Evolutionary conservation across 2,888 invertebrate genomes (phyloP), one percentile per base, ranked within the genome.

Genomic region (Gryllus longicercus): DNA sequence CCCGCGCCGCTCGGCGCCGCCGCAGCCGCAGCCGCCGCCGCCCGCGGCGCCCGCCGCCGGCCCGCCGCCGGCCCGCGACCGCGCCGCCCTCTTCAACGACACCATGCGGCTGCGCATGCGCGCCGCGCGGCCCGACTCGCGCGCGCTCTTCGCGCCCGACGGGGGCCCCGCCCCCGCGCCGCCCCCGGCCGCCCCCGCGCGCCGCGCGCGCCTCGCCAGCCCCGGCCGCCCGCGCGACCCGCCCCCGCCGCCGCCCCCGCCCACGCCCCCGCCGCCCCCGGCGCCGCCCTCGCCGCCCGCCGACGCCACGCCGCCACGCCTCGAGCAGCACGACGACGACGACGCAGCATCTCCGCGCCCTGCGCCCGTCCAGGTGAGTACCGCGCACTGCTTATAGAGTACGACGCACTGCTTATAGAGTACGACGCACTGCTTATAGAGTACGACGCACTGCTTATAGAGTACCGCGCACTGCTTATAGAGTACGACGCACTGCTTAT

Each of bases 101-200:
- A 95, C 95, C 50, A 96, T 95, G 93, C 93, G 95, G 49, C 88
- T 96, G 84, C 91, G 95, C 83, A 89, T 92, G 79, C 86, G 87
- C 80, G 84, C 85, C 49, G 83, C 83, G 14, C 83, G 86, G 85
- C 89, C 89, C 75, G 91, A 92, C 86, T 89, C 91, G 38, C 90
- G 91, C 85, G 91, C 91, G 86, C 89, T 91, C 82, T 93, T 93
- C 86, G 87, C 89, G 80, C 50, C 76, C 78, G 75, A 78, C 82
- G 11, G 79, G 81, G 82, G 77, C 81, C 50, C 83, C 83, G 50
- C 82, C 83, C 2, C 79, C 84, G 82, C 81, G 79, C 25, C 77
- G 80, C 51, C 79, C 82, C 12, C 79, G 80, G 50, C 79, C 82
- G 12, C 80, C 81, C 51, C 83, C 83, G 11, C 80, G 63, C 76